Evolutionary conservation across 2,113 vertebrate genomes (phyloP).

Genomic region (Axis porcinus): DNA sequence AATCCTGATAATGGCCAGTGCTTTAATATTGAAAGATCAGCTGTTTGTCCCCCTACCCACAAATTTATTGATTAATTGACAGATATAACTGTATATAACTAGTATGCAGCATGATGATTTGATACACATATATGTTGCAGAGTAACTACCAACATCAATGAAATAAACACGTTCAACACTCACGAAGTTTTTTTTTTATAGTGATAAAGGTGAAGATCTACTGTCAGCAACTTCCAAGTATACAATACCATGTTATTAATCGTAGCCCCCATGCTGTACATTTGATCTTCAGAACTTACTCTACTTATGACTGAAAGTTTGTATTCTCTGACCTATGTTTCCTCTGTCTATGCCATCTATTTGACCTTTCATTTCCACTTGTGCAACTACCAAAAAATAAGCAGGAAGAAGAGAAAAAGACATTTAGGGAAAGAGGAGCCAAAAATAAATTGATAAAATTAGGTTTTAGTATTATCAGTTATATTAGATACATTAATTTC

Average conservation of each 20-base stretch:
- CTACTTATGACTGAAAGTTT: not conserved
- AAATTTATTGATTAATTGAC: not conserved
- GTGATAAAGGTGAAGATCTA: not conserved
- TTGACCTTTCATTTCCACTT: not conserved
- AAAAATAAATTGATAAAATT: constrained; percentile 15
- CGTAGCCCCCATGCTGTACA: not conserved
- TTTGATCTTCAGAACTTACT: not conserved
- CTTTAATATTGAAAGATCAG: not conserved
- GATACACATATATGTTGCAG: not conserved
- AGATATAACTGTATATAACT: not conserved
- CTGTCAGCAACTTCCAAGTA: not conserved
- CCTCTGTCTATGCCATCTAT: not conserved
- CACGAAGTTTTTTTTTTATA: not conserved
- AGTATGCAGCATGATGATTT: not conserved
- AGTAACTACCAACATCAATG: not conserved
- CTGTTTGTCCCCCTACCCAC: not conserved
- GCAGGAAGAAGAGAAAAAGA: constrained; percentile 26
- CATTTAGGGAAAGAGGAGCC: not conserved
- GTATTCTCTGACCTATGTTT: not conserved
- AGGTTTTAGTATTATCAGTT: not conserved
- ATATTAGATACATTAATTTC: not conserved
- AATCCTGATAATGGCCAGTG: not conserved
- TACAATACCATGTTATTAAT: not conserved
- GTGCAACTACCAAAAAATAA: constrained; percentile 24
- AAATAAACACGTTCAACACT: not conserved